Evolutionary conservation across 2,797 vertebrate genomes (phyloP), one percentile per base, ranked within the genome.

Genomic region (Harpagifer antarcticus): DNA sequence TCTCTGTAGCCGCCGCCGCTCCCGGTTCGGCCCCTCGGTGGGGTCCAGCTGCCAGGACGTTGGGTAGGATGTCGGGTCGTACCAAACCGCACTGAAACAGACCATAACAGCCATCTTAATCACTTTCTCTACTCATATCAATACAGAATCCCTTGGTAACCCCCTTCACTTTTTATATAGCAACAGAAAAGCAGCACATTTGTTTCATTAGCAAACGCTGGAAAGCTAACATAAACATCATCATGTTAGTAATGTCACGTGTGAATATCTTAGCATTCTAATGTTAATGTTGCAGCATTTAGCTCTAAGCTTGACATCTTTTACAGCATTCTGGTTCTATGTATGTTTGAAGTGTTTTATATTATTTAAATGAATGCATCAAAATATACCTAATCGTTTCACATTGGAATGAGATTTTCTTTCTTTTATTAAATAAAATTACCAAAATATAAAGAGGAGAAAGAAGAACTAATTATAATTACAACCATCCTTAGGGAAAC

Each of bases 41-140:
- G 98, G 97, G 83, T 99, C 98, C 87, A 99, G 89, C 84, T 99
- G 98, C 97, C 97, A 99, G 31, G 98, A 99, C 0, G 96, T 96
- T 40, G 98, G 97, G 79, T 98, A 99, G 67, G 96, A 98, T 3
- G 93, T 91, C 53, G 95, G 97, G 84, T 99, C 97, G 48, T 98
- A 97, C 98, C 98, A 99, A 52, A 99, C 96, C 0, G 96, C 96
- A 59, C 98, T 99, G 90, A 72, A 91, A 92, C 60, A 76, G 15
- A 84, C 6, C 4, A 53, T 9, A 33, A 65, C 6, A 48, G 19
- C 11, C 50, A 1, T 40, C 31, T 70, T 8, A 59, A 48, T 67
- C 49, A 45, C 11, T 19, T 17, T 50, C 2, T 72, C 40, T 45
- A 3, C n/a, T 72, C 14, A 40, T 3, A 63, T 33, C 27, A 43